phyloP scores from a whole-genome alignment of 2,113 vertebrate genomes.

The Meleagris gallopavo region DNA sequence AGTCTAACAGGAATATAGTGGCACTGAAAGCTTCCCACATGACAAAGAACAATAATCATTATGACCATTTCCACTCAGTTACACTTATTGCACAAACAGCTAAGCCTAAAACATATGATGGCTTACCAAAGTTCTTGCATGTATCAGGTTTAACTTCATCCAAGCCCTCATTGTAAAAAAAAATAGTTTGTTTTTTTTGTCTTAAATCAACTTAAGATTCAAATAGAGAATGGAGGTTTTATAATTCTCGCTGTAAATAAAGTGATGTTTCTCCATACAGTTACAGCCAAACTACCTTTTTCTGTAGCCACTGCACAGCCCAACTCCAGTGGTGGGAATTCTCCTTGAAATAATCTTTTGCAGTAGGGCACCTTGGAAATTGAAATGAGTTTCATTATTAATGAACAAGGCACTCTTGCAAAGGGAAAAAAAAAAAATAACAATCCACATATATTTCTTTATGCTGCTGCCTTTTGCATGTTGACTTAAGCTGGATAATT shows the following conservation, averaged over 20 bases:
- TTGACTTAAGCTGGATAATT: background rate
- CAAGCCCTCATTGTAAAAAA: background rate
- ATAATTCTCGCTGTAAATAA: background rate
- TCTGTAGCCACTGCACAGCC: constrained; percentile 99
- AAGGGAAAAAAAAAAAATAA: background rate
- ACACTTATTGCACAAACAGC: background rate
- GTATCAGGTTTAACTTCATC: background rate
- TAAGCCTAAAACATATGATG: background rate
- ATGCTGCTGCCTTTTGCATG: background rate
- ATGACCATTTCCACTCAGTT: background rate
- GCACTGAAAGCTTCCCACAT: background rate
- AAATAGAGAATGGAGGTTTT: background rate
- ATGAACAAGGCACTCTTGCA: background rate
- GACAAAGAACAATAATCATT: background rate
- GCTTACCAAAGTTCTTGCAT: background rate
- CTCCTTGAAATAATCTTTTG: constrained; percentile 99
- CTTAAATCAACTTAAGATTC: background rate
- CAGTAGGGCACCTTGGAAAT: constrained; percentile 88
- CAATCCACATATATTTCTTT: background rate
- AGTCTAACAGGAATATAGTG: background rate
- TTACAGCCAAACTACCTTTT: constrained; percentile 82
- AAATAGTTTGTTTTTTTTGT: background rate
- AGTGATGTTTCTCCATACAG: background rate
- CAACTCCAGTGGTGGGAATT: constrained; percentile 98
- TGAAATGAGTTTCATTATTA: background rate